These are phyloP conservation scores for Tachuris rubrigastra DNA, from an alignment of 2,113 vertebrate species.

Conservation along the genomic window DNA sequence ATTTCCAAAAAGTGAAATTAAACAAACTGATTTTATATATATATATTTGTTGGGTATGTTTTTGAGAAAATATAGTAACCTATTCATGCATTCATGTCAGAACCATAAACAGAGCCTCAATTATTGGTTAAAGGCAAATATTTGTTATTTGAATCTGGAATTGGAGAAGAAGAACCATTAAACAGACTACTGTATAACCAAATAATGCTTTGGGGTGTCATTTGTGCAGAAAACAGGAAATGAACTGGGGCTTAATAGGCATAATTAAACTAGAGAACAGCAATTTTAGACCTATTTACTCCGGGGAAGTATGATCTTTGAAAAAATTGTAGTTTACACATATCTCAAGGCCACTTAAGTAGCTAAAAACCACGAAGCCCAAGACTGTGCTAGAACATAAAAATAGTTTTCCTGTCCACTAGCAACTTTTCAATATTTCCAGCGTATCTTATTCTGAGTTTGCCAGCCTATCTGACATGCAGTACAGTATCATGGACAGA, in stretches of 20 bases:
- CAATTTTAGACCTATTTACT: conserved; percentile 30
- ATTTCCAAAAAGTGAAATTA: conserved; percentile 60
- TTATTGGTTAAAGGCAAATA: not conserved
- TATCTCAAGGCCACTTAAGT: conserved; percentile 51
- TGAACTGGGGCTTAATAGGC: conserved; percentile 44
- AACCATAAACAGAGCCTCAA: not conserved
- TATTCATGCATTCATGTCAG: not conserved
- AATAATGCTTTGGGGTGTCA: conserved; percentile 4
- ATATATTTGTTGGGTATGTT: not conserved
- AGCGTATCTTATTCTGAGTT: not conserved
- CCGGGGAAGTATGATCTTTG: not conserved
- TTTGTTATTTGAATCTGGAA: conserved; percentile 32
- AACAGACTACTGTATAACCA: conserved; percentile 14
- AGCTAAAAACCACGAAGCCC: not conserved
- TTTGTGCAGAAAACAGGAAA: conserved; percentile 57
- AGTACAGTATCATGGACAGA: not conserved
- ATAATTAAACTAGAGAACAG: conserved; percentile 46
- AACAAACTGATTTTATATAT: not conserved
- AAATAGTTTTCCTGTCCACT: not conserved
- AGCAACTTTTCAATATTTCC: not conserved
- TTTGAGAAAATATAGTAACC: not conserved
- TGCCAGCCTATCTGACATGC: not conserved
- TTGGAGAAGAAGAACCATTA: conserved; percentile 11
- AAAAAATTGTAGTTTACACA: conserved; percentile 48
- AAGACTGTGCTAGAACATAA: not conserved